phyloP scores from a whole-genome alignment of 2,113 vertebrate species.

The Alligator sinensis region DNA sequence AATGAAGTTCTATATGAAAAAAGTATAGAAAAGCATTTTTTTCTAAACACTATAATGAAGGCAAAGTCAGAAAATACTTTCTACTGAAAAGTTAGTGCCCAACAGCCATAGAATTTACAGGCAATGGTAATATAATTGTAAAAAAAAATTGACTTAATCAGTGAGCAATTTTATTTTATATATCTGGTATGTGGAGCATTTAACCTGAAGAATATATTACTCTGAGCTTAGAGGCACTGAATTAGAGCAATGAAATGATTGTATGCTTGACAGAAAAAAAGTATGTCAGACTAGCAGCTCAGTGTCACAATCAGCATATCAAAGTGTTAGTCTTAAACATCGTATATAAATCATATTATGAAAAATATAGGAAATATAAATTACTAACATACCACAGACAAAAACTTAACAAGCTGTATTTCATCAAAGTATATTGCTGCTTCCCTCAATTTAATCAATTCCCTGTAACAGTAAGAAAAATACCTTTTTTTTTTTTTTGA shows the following conservation, averaged over 20 bases:
- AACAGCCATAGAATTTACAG: neutral
- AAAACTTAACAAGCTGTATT: neutral
- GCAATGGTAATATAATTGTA: neutral
- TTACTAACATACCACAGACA: neutral
- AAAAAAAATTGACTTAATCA: neutral
- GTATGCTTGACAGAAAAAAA: neutral
- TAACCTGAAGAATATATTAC: neutral
- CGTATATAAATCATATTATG: neutral
- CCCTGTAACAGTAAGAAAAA: neutral
- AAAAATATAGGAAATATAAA: neutral
- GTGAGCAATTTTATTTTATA: neutral
- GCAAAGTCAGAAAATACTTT: neutral
- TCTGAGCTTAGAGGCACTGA: accelerated
- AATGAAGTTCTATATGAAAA: neutral
- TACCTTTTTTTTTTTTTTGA: too few species aligned
- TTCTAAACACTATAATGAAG: neutral
- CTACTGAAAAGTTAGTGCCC: neutral
- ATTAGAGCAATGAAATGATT: neutral
- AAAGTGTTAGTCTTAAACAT: neutral
- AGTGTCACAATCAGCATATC: neutral
- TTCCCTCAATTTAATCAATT: neutral
- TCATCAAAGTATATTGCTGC: neutral
- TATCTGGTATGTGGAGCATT: neutral
- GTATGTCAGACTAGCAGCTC: neutral
- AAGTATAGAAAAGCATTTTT: neutral